Percentiles rank a stretch among this genome's conserved stretches.
These are phyloP conservation scores for Tetragonula carbonaria DNA, from an alignment of 2,888 invertebrate genomes.

Conservation along the genomic window DNA sequence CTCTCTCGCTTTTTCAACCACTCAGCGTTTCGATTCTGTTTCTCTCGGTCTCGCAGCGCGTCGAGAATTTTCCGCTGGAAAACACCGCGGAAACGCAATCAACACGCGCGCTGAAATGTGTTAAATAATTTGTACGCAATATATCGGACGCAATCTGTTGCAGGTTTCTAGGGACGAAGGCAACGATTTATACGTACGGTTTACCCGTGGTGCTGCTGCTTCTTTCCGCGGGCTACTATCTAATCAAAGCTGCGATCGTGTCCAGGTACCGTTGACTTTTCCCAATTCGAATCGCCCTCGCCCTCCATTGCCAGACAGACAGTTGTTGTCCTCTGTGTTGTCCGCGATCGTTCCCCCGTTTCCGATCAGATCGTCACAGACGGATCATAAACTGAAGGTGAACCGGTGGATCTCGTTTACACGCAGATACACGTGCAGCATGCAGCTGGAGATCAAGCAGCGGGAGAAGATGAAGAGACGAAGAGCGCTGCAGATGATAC, in stretches of 20 bases:
- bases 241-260: constrained; percentile 85
- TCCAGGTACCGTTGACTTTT: constrained; percentile 79
- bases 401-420: not conserved
- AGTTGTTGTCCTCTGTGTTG: no score
- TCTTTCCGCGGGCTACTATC: constrained; percentile 84
- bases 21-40: no score
- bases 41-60: no score
- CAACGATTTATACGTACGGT: constrained; percentile 85
- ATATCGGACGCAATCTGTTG: constrained; percentile 54
- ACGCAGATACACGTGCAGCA: constrained; percentile 85
- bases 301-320: no score
- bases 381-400: no score
- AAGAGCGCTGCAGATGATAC: constrained; percentile 86
- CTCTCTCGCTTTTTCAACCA: no score
- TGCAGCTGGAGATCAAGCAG: constrained; percentile 86
- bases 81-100: no score
- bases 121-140: not conserved
- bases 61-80: no score
- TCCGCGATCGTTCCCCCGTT: not conserved
- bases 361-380: not conserved
- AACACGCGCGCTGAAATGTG: no score
- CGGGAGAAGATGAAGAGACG: constrained; percentile 87
- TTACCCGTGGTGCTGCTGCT: constrained; percentile 85
- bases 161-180: constrained; percentile 85
- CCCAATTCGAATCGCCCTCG: no score